phyloP scores from a whole-genome alignment of 2,888 invertebrate species.

The Drosophila subquinaria region DNA sequence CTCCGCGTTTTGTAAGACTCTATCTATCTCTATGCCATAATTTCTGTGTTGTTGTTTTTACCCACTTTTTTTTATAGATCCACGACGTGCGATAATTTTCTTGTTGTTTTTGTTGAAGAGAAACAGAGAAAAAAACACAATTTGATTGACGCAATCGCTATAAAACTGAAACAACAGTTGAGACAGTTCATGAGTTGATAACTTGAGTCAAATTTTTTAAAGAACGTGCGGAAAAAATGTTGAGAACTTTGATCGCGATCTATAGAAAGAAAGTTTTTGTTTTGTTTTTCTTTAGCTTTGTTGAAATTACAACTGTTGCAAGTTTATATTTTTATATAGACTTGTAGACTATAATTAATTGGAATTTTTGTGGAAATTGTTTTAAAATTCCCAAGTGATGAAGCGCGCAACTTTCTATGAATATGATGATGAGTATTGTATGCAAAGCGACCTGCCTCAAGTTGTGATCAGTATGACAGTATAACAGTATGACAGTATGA shows the following conservation, averaged over 20 bases:
- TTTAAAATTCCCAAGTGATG: conserved; percentile 14
- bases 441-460: conserved; percentile 49
- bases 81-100: conserved; percentile 41
- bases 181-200: conserved; percentile 20
- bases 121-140: conserved; percentile 2
- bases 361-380: not conserved
- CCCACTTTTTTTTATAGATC: conserved; percentile 45
- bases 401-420: conserved; percentile 35
- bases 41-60: conserved; percentile 10
- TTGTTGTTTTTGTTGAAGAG: conserved; percentile 1
- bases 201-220: not conserved
- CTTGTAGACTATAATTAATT: conserved; percentile 9
- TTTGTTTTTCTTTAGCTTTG: not conserved
- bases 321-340: not conserved
- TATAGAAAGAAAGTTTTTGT: not conserved
- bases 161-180: conserved; percentile 7
- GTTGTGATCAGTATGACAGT: conserved; percentile 9
- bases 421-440: conserved; percentile 37
- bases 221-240: conserved; percentile 8
- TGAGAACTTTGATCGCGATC: conserved; percentile 7
- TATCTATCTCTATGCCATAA: conserved; percentile 36
- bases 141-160: conserved; percentile 37
- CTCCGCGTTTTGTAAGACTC: conserved; percentile 30
- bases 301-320: no score
- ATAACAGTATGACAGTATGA: conserved; percentile 24